A percentile compares a stretch with the other conserved stretches of the same genome.
Conservation (phyloP, 2,888 invertebrate genomes). For the Tyria jacobaeae region DNA sequence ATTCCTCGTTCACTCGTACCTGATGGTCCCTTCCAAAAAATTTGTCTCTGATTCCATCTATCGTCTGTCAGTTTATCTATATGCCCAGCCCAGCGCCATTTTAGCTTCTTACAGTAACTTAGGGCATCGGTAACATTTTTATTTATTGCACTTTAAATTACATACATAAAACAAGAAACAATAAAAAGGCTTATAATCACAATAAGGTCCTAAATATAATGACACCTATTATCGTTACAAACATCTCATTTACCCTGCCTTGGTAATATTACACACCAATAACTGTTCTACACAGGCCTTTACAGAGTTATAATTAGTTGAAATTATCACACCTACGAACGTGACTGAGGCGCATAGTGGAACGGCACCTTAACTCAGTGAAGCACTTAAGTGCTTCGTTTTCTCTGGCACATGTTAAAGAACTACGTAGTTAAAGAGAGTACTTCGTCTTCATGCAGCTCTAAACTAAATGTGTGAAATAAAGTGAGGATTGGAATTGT, state of each 20-base stretch:
- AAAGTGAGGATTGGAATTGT: slow-evolving; percentile 6
- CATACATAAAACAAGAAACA: too few species aligned
- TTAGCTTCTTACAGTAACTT: too few species aligned
- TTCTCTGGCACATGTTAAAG: slow-evolving; percentile 15
- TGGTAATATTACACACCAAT: slow-evolving; percentile 5
- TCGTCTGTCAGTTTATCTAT: too few species aligned
- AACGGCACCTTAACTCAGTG: slow-evolving; percentile 22
- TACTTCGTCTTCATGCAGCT: slow-evolving; percentile 8
- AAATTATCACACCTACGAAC: slow-evolving; percentile 23
- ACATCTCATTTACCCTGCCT: neutral
- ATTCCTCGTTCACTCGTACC: too few species aligned
- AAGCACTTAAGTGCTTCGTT: slow-evolving; percentile 23
- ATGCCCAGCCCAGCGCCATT: too few species aligned
- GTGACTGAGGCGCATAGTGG: slow-evolving; percentile 16
- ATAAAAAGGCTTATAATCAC: too few species aligned
- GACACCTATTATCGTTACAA: neutral
- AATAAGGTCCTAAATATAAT: neutral
- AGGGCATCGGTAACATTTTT: too few species aligned
- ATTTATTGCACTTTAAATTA: too few species aligned
- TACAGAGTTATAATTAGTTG: slow-evolving; percentile 15
- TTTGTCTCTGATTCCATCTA: too few species aligned
- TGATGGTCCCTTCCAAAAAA: too few species aligned
- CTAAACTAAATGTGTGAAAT: slow-evolving; percentile 7
- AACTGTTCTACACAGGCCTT: slow-evolving; percentile 1
- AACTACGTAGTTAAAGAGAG: slow-evolving; percentile 10